Percentiles rank a stretch among this genome's conserved stretches.
Evolutionary conservation across 2,113 vertebrate genomes (phyloP).

Genomic region (Upupa epops): DNA sequence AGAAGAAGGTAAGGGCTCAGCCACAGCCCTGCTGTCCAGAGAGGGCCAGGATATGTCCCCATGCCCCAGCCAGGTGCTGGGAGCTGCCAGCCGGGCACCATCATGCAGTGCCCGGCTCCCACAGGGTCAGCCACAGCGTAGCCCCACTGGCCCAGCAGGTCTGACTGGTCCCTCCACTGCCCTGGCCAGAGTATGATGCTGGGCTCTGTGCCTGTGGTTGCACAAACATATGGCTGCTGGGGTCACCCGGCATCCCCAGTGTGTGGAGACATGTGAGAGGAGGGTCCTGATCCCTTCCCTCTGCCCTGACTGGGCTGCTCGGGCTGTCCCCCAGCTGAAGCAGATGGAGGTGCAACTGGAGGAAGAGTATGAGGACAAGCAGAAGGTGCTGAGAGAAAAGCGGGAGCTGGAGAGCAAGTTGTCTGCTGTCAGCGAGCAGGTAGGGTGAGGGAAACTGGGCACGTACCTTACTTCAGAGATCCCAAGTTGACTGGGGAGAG

Average conservation of each 20-base stretch:
- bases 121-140: background rate
- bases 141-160: conserved; percentile 2
- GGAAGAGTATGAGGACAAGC: conserved; percentile 95
- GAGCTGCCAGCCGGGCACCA: background rate
- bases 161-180: background rate
- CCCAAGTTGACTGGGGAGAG: fast-evolving
- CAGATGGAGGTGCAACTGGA: conserved; percentile 97
- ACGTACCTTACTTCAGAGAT: background rate
- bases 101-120: background rate
- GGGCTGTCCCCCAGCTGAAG: conserved; percentile 80
- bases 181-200: fast-evolving
- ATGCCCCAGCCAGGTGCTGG: background rate
- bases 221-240: fast-evolving
- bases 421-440: conserved; percentile 86
- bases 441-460: conserved; percentile 18
- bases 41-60: background rate
- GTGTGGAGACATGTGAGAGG: background rate
- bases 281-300: fast-evolving
- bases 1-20: conserved; percentile 85
- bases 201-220: background rate
- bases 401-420: conserved; percentile 91
- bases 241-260: background rate
- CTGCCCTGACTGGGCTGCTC: fast-evolving
- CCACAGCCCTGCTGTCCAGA: background rate
- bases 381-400: conserved; percentile 94